These are phyloP conservation scores for Leptopilina syphax DNA, from an alignment of 2,888 invertebrate species.

Conservation along the genomic window DNA sequence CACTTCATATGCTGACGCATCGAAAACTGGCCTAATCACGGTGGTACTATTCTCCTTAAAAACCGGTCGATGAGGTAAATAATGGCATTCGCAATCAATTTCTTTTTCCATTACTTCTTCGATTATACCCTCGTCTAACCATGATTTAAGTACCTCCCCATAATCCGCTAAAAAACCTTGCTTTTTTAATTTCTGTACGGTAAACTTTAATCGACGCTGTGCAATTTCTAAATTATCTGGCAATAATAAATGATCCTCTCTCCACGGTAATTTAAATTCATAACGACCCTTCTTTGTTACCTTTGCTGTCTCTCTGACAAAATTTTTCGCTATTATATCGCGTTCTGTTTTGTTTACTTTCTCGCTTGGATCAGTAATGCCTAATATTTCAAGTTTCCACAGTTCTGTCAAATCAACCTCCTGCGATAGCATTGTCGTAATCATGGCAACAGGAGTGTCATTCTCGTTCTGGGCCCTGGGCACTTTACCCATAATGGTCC, in stretches of 20 bases:
- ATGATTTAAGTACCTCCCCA: slow-evolving; percentile 62
- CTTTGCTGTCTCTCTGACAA: not conserved
- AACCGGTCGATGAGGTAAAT: slow-evolving; percentile 57
- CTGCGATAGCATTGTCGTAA: not conserved
- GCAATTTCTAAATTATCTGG: slow-evolving; percentile 60
- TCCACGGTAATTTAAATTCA: slow-evolving; percentile 62
- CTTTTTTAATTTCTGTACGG: slow-evolving; percentile 54
- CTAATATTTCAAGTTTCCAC: not conserved
- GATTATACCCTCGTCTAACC: slow-evolving; percentile 61
- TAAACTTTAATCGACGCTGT: slow-evolving; percentile 57
- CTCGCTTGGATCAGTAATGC: not conserved
- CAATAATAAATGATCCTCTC: slow-evolving; percentile 62
- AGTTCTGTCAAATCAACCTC: not conserved
- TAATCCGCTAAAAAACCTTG: slow-evolving; percentile 57
- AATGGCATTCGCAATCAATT: slow-evolving; percentile 19
- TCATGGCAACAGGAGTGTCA: not conserved
- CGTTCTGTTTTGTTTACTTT: not conserved
- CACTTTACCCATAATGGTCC: slow-evolving; percentile 62
- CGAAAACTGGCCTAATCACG: slow-evolving; percentile 60
- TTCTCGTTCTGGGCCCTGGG: no score
- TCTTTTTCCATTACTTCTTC: slow-evolving; percentile 54
- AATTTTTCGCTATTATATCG: not conserved
- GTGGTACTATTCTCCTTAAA: slow-evolving; percentile 55
- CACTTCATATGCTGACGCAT: slow-evolving; percentile 59
- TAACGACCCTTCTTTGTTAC: not conserved